phyloP scores from a whole-genome alignment of 2,888 invertebrate genomes.

The Hermodice carunculata region DNA sequence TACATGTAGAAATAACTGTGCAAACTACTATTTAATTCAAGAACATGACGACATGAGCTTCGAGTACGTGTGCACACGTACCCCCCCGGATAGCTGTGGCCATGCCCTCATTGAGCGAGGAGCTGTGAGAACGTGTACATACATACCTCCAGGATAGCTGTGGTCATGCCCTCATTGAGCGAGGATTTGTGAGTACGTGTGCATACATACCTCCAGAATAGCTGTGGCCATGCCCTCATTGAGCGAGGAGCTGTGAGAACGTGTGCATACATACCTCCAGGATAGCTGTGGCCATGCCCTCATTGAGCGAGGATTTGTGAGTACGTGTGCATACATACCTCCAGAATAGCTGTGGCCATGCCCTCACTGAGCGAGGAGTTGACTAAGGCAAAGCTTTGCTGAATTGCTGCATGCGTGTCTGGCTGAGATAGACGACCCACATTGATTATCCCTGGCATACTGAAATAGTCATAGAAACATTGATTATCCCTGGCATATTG shows the following conservation, averaged over 20 bases:
- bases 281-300: constrained; percentile 64
- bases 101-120: too few relatives aligned
- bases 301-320: constrained; percentile 65
- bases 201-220: constrained; percentile 57
- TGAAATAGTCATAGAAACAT: not conserved
- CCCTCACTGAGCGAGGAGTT: constrained; percentile 67
- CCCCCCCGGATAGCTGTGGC: too few relatives aligned
- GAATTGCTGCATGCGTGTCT: constrained; percentile 52
- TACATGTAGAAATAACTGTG: too few relatives aligned
- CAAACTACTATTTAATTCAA: too few relatives aligned
- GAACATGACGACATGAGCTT: too few relatives aligned
- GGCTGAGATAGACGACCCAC: constrained; percentile 15
- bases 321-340: constrained; percentile 47
- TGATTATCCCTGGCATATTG: too few relatives aligned
- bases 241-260: constrained; percentile 60
- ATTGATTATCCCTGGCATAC: constrained; percentile 28
- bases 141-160: constrained; percentile 62
- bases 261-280: constrained; percentile 53
- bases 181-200: constrained; percentile 58
- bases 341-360: constrained; percentile 62
- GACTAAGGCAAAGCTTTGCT: constrained; percentile 55
- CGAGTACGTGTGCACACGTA: too few relatives aligned
- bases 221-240: constrained; percentile 67
- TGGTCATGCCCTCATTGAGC: constrained; percentile 65
- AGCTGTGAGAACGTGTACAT: too few relatives aligned